Percentiles rank a stretch among this genome's conserved stretches.
Conservation (phyloP, 2,888 invertebrate genomes). For the Heliconius sara region DNA sequence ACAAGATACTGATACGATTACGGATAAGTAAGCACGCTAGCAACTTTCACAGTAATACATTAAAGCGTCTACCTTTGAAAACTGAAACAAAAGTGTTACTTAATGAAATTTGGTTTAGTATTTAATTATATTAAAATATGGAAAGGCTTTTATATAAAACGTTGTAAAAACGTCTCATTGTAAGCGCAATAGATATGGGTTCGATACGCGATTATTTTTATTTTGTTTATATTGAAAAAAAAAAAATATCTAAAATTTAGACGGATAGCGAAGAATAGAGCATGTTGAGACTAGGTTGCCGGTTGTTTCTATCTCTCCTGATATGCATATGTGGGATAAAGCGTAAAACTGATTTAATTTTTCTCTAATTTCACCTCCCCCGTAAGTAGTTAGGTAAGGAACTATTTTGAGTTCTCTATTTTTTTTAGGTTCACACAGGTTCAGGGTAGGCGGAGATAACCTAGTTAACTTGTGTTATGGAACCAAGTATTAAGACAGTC, state of each 20-base stretch:
- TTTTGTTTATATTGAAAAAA: neutral
- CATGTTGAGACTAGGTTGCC: neutral
- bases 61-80: neutral
- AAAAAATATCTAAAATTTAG: neutral
- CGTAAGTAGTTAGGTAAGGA: too few relatives aligned
- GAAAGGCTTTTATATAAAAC: neutral
- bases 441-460: too few relatives aligned
- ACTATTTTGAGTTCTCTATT: too few relatives aligned
- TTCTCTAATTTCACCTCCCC: too few relatives aligned
- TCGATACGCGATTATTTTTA: neutral
- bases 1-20: constrained; percentile 25
- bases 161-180: neutral
- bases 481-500: too few relatives aligned
- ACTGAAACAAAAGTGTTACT: neutral
- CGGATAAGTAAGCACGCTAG: constrained; percentile 24
- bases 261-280: neutral
- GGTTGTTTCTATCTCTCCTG: too few relatives aligned
- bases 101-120: neutral
- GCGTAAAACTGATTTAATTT: too few relatives aligned
- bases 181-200: neutral
- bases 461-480: too few relatives aligned
- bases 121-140: neutral
- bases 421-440: too few relatives aligned
- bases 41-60: neutral
- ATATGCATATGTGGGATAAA: too few relatives aligned